Conservation (phyloP, 2,797 vertebrate genomes). For the Arnoldichthys spilopterus region DNA sequence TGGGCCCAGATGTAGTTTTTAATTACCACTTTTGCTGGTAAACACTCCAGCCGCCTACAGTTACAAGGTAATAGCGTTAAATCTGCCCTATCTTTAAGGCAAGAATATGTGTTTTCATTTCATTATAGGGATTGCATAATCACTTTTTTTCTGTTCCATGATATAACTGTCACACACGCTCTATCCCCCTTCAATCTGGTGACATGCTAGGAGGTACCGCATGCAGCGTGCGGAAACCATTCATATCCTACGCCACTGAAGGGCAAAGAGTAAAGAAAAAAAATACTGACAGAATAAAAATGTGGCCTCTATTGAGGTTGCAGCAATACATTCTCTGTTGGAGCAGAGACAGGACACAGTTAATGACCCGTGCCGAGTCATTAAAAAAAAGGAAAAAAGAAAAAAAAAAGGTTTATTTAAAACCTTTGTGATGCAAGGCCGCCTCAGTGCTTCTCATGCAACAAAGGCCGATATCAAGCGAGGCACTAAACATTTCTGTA, state of each 20-base stretch:
- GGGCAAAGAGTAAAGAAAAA: constrained; percentile 19
- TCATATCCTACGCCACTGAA: constrained; percentile 16
- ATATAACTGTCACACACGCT: constrained; percentile 39
- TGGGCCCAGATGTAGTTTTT: constrained; percentile 72
- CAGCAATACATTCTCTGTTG: constrained; percentile 66
- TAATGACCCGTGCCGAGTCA: constrained; percentile 53
- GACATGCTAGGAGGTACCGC: constrained; percentile 46
- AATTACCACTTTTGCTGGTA: constrained; percentile 69
- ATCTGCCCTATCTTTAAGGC: constrained; percentile 56
- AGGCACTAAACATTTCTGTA: constrained; percentile 16
- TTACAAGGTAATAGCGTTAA: constrained; percentile 64
- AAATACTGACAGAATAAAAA: background rate
- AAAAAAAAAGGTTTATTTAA: constrained; percentile 40
- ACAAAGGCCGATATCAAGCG: background rate
- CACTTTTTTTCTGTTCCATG: constrained; percentile 35
- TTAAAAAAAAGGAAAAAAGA: background rate
- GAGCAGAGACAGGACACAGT: constrained; percentile 58
- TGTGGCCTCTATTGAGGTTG: constrained; percentile 21
- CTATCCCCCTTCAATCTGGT: constrained; percentile 42
- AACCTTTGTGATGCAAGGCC: constrained; percentile 18
- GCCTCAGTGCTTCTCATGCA: constrained; percentile 20
- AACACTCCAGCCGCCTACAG: constrained; percentile 72
- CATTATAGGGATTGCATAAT: constrained; percentile 60
- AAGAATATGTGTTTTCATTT: constrained; percentile 53
- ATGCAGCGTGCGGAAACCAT: constrained; percentile 55